phyloP scores from a whole-genome alignment of 2,113 vertebrate species.

The Pluvialis apricaria region DNA sequence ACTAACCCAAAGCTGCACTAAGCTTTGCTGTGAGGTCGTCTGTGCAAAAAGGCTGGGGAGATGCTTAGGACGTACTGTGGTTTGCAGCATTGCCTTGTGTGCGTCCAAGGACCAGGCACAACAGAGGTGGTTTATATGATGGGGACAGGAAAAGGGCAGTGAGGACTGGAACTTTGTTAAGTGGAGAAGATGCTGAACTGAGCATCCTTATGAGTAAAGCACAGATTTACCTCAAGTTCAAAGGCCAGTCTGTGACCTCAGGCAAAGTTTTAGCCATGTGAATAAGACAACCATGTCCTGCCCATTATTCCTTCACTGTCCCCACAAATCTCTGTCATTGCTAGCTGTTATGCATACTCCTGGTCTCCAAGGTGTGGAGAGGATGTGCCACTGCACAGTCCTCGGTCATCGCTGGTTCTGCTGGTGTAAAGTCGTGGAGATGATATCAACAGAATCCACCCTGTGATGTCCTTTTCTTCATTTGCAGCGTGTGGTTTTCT shows the following conservation, averaged over 20 bases:
- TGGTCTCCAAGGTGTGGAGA: neutral
- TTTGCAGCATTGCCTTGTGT: neutral
- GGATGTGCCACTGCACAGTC: neutral
- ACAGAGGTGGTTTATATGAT: neutral
- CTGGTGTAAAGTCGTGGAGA: neutral
- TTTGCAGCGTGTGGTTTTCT: neutral
- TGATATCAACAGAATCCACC: neutral
- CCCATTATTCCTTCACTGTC: neutral
- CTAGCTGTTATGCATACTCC: neutral
- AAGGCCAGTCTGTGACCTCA: neutral
- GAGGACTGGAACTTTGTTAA: neutral
- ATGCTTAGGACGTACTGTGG: neutral
- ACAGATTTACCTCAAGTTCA: neutral
- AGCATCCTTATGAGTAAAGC: neutral
- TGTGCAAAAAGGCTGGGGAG: neutral
- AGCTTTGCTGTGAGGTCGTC: neutral
- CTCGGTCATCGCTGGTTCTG: neutral
- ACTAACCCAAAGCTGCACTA: neutral
- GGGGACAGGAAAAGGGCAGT: neutral
- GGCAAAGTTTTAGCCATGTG: neutral
- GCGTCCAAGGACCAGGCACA: neutral
- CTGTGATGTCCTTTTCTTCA: neutral
- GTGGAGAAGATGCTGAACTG: neutral
- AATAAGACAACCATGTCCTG: neutral
- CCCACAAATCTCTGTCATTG: neutral